Base-by-base conservation (phyloP, 2,113 vertebrate species). In the Chelonoidis abingdonii region DNA sequence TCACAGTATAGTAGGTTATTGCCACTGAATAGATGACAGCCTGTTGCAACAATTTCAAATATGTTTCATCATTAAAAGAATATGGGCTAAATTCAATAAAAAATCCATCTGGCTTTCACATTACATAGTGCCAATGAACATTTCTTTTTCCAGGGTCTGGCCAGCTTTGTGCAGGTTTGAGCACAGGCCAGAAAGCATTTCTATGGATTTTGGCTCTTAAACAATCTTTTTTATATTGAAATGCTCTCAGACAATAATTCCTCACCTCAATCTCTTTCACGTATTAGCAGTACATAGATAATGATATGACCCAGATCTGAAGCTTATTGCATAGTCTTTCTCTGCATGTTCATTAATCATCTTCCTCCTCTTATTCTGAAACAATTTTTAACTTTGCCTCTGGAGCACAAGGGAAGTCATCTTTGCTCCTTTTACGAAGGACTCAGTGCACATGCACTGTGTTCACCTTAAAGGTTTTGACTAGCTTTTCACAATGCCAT, bases 281-380 rank as follows among this genome's bases (percentile, higher is more conserved):
- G 38, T 29, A 19, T 75, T 38, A 62, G 10, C 27, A 59, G 6
- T 29, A 89, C 29, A 69, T 52, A 88, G 89, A 24, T 6, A 92
- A 76, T 8, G 5, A 2, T 56, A 59, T 78, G 13, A 38, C 22
- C 31, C 44, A 25, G 29, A 79, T 84, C 2, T 4, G 1, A 27
- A 5, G 29, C 13, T 59, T 29, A 56, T 1, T 76, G 25, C 2
- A 76, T 52, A 41, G n/a, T 38, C 25, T 50, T 4, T 62, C 82
- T 24, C 84, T 6, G 5, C 25, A 80, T 11, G 59, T 8, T 31
- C 9, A 21, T 80, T n/a, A 72, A 87, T 84, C 27, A 17, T 54
- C 25, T 8, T 10, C 44, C 6, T 1, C 0, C 3, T 89, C 0
- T 0, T 53, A 88, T 2, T 1, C 35, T 41, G 83, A 31, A 86